Evolutionary conservation across 2,797 vertebrate genomes (phyloP), one percentile per base, ranked within the genome.

Genomic region (Champsocephalus gunnari): DNA sequence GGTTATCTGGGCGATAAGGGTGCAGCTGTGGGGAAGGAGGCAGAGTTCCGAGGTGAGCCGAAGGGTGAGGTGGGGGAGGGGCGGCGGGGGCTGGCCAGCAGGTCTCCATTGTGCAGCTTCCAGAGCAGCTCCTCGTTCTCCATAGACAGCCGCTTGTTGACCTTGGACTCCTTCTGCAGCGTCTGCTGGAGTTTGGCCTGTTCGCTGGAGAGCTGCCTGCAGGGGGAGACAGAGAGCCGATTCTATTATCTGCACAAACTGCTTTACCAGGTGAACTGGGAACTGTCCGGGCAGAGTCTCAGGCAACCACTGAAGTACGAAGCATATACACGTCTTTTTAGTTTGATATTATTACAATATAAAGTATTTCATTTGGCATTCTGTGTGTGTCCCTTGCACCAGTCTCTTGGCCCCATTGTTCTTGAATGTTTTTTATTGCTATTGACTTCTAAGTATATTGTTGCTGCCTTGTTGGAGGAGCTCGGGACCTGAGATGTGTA

Each of bases 51-150:
- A 0, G 96, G 95, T 0, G 97, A 96, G 85, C 84, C 84, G 63
- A 96, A 96, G 63, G 97, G 95, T 32, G 96, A 92, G 0, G 95
- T 73, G 93, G 97, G 95, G 0, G 97, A 97, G 32, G 96, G 92
- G 73, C 92, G 95, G 72, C 96, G 95, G 9, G 96, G 96, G 79
- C 96, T 97, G 62, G 95, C 95, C 80, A 98, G 88, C 69, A 98
- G 90, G 91, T 98, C 97, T 0, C 97, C 96, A 0, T 98, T 98
- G 86, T 99, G 97, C 60, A 99, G 88, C 83, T 98, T 99, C 98
- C 97, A 99, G 48, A 98, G 93, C 60, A 99, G 94, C 89, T 99
- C 98, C 90, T 99, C 97, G 0, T 99, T 99, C 93, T 99, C 97
- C 97, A 99, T 98, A 3, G 97, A 99, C 48, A 99, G 91, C 0